phyloP scores from a whole-genome alignment of 2,797 vertebrate genomes.

The Sphaeramia orbicularis region DNA sequence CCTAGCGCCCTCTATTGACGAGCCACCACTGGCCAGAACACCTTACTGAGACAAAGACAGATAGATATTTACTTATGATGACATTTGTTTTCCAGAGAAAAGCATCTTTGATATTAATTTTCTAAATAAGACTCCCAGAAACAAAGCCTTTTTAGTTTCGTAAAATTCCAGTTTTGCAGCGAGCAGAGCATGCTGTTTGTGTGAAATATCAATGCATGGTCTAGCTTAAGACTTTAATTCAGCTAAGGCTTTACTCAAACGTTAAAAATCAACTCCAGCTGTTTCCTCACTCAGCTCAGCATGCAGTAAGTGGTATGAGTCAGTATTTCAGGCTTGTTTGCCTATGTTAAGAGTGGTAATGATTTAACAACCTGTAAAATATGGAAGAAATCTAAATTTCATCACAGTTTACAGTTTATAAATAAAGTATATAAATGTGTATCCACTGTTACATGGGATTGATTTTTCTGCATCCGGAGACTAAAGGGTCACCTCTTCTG shows the following conservation, averaged over 20 bases:
- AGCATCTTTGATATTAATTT: no score
- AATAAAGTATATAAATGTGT: not conserved
- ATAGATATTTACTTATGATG: no score
- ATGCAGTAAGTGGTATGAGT: slow-evolving; percentile 20
- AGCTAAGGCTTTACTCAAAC: not conserved
- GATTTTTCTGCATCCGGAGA: not conserved
- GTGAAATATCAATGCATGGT: slow-evolving; percentile 1
- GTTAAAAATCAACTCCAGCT: slow-evolving; percentile 1
- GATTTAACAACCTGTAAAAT: slow-evolving; percentile 1
- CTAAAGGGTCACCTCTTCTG: not conserved
- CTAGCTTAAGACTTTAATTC: slow-evolving; percentile 6
- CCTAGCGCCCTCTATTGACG: no score
- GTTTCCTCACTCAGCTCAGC: slow-evolving; percentile 39
- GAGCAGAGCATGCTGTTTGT: no score
- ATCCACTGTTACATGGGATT: not conserved
- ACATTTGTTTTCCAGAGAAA: no score
- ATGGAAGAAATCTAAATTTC: not conserved
- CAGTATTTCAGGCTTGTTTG: not conserved
- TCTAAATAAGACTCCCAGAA: no score
- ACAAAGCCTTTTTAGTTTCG: no score
- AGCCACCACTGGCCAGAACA: no score
- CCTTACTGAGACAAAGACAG: no score
- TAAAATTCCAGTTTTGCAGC: not conserved
- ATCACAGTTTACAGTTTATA: no score
- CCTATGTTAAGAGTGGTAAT: not conserved